Base-by-base conservation (phyloP, 1,140 invertebrate species). In the Nasonia longicornis region DNA sequence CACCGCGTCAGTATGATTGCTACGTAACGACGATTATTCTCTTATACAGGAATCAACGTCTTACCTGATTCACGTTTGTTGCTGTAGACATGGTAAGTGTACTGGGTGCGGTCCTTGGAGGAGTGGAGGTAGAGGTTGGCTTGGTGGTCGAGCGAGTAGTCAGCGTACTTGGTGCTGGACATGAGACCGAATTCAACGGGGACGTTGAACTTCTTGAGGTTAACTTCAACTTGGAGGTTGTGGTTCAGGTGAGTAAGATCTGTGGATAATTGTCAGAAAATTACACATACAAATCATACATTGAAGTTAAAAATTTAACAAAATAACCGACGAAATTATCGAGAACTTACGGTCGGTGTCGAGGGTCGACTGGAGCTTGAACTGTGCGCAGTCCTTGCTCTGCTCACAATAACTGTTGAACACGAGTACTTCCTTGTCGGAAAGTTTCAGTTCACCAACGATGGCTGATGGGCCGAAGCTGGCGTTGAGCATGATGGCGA, bases 341-440 rank as follows among this genome's bases (percentile, higher is more conserved):
- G 38, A 52, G 73, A 63, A 91, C 91, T 91, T 85, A 93, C 93
- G 89, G 35, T 90, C 90, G 0, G 86, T 87, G 63, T 92, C 86
- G 22, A 92, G 86, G 84, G 93, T 94, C 20, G 94, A 93, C 75
- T 94, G 92, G 11, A 95, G 80, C 86, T 95, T 94, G 58, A 94
- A 91, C 83, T 95, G 93, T 3, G 94, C 94, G 85, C 95, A 96
- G 82, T 95, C 93, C 82, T 95, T 95, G 87, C 93, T 95, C 86
- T 95, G 94, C 80, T 95, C 94, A 86, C 95, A 96, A 87, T 94
- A 94, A 7, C 94, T 94, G 67, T 93, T 92, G 45, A 94, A 93
- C 7, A 93, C 90, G 84, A 94, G 93, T 82, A 95, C 92, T 81
- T 95, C 94, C 79, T 94, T 92, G 86, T 95, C 94, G 38, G 94